Base-by-base conservation (phyloP, 2,113 vertebrate genomes). In the Aleadryas rufinucha region DNA sequence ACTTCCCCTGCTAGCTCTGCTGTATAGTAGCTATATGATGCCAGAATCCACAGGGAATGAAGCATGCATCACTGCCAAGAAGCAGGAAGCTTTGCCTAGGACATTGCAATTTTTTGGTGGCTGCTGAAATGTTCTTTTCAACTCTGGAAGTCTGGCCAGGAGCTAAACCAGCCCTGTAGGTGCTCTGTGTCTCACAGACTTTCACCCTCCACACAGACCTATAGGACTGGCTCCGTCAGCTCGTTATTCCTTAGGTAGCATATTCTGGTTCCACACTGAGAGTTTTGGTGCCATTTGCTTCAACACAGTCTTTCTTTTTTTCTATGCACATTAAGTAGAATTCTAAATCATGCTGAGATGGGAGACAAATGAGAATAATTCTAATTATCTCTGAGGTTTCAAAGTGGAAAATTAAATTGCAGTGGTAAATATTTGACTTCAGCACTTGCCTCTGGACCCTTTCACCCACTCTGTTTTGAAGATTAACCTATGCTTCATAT, bases 341-440 rank as follows among this genome's bases (percentile, higher is more conserved):
- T 94, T 60, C 52, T 93, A 92, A 96, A 90, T 95, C 82, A 96
- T 66, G 22, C 60, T 88, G 90, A 94, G 71, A 80, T 77, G 63
- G 47, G 45, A 96, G 90, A 95, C 64, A 94, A 96, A 92, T 92
- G 82, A 93, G 81, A 95, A 91, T 91, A 85, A 94, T 85, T 95
- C 89, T 88, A 92, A 95, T 97, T 96, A 97, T 89, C 92, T 95
- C 52, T 90, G 54, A 52, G 53, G 68, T 94, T 94, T 96, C 85
- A 93, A 90, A 93, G 90, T 78, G 72, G 93, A 94, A 97, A 94
- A 96, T 96, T 90, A 94, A 96, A 97, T 86, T 90, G 84, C 59
- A 78, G 72, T 92, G 85, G 92, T 97, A 96, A 96, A 97, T 96
- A 96, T 97, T 96, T 94, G 90, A 96, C 85, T 94, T 93, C 52